Evolutionary conservation across 2,888 invertebrate genomes (phyloP), one percentile per base, ranked within the genome.

Genomic region (Monopis laevigella): DNA sequence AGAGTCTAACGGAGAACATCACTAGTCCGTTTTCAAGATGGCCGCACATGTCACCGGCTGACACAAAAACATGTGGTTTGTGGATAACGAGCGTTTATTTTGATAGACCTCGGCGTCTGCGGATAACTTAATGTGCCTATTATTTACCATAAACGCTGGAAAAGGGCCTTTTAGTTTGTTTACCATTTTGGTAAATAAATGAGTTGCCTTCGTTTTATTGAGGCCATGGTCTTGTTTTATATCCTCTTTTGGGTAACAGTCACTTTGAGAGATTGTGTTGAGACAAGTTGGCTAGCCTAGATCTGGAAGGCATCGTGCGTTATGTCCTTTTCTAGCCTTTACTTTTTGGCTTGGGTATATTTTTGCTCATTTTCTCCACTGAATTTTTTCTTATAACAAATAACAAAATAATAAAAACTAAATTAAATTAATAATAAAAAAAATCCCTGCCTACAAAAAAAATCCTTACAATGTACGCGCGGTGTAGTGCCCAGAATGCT

Each of bases 51-150:
- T 21, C 36, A 21, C 21, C 8, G 21, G 21, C 32, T 36, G 36
- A 36, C 36, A 36, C 36, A 36, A 36, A 36, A 36, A 36, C 36
- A 17, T n/a, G 3, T 21, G n/a, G 34, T 34, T 14, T 34, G 34
- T 34, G 16, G 16, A 16, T 16, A 34, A 34, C 17, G 29, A 34
- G 16, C 16, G 17, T 34, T 34, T 14, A 34, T 34, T 34, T 34
- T 34, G 34, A 34, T 34, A 34, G 34, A 17, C 7, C 8, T 34
- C 10, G 16, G 17, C 17, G 34, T 12, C 34, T 17, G 34, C 17
- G 34, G 18, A 17, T 34, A 34, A 34, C 16, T 34, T 34, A 34
- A 34, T 34, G 34, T 18, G 4, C 8, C 34, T 34, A 34, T 34
- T 34, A 34, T 16, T 34, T 34, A 17, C 34, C 34, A 34, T 34